A percentile compares a stretch with the other conserved stretches of the same genome.
These are phyloP conservation scores for Odontomyia ornata DNA, from an alignment of 2,888 invertebrate species.

Conservation along the genomic window DNA sequence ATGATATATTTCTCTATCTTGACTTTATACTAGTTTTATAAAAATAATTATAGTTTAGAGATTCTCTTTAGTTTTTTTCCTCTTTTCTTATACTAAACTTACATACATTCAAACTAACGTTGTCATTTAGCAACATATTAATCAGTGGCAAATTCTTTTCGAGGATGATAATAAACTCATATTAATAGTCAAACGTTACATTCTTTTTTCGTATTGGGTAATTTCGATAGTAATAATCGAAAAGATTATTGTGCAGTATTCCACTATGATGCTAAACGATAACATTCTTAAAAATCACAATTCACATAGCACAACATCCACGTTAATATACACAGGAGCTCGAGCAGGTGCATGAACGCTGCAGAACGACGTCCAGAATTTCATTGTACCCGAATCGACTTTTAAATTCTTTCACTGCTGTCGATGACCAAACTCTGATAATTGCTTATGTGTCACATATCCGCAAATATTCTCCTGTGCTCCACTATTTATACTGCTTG, in stretches of 20 bases:
- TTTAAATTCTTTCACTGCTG: slow-evolving; percentile 19
- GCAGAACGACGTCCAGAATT: neutral
- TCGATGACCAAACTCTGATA: slow-evolving; percentile 56
- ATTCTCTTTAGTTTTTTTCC: slow-evolving; percentile 32
- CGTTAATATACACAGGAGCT: neutral
- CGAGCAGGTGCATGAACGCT: neutral
- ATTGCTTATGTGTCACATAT: slow-evolving; percentile 59
- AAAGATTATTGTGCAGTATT: neutral
- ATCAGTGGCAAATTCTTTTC: neutral
- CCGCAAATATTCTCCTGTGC: slow-evolving; percentile 54
- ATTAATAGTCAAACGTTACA: too few relatives aligned
- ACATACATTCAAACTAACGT: too few relatives aligned
- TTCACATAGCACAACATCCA: slow-evolving; percentile 1
- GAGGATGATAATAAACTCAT: too few relatives aligned
- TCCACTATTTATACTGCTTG: slow-evolving; percentile 12
- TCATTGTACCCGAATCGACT: neutral
- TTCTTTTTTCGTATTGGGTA: too few relatives aligned
- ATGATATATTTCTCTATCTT: neutral
- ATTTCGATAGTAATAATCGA: too few relatives aligned
- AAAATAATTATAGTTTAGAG: slow-evolving; percentile 35
- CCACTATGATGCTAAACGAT: slow-evolving; percentile 2
- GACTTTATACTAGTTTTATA: slow-evolving; percentile 12
- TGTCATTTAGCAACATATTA: slow-evolving; percentile 2
- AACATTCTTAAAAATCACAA: slow-evolving; percentile 5
- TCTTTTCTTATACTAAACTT: neutral